Conservation (phyloP, 2,888 invertebrate species). For the Philopedon plagiatum region DNA sequence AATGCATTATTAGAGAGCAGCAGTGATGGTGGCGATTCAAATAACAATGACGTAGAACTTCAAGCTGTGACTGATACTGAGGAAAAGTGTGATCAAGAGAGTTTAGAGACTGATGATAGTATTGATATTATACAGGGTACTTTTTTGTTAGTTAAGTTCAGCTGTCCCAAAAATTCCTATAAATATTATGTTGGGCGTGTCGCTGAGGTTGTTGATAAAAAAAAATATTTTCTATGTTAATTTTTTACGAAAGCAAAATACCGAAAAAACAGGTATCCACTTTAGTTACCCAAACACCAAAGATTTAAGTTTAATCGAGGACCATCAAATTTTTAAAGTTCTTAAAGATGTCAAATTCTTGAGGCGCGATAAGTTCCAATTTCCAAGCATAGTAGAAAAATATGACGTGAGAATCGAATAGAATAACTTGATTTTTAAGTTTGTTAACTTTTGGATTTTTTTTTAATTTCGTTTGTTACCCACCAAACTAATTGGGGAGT, state of each 20-base stretch:
- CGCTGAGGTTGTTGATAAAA: neutral
- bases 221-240: conserved; percentile 35
- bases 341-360: neutral
- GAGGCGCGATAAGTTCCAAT: too few relatives aligned
- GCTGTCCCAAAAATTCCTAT: conserved; percentile 18
- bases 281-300: neutral
- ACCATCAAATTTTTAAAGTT: neutral
- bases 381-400: too few relatives aligned
- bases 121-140: neutral
- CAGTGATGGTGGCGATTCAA: conserved; percentile 15
- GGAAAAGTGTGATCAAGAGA: conserved; percentile 7
- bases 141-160: conserved; percentile 34
- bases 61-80: conserved; percentile 5
- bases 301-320: neutral
- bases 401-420: too few relatives aligned
- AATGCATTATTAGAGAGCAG: neutral
- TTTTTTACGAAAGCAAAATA: conserved; percentile 22
- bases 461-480: too few relatives aligned
- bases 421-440: too few relatives aligned
- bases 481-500: too few relatives aligned
- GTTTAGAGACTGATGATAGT: conserved; percentile 1
- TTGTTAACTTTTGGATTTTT: too few relatives aligned
- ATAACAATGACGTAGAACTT: conserved; percentile 21
- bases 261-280: neutral
- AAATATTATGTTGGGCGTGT: conserved; percentile 33